Evolutionary conservation across 1,140 invertebrate genomes (phyloP).

Genomic region (Antheraea mylitta): DNA sequence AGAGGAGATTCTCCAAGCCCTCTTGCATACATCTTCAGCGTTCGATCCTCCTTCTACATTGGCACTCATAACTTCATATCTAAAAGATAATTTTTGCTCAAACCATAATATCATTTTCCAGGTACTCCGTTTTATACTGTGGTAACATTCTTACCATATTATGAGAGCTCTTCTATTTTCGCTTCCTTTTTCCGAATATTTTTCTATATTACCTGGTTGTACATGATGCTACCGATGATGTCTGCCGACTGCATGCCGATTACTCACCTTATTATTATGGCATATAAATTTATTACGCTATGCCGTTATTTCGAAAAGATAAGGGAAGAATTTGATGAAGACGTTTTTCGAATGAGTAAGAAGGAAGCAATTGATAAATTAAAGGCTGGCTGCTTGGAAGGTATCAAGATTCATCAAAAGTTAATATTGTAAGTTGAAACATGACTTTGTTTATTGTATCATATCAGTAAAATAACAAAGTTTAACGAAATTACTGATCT

Average conservation of each 20-base stretch:
- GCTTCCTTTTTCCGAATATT: conserved; percentile 51
- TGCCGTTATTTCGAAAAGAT: conserved; percentile 51
- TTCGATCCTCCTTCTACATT: too few species aligned
- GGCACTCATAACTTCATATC: too few species aligned
- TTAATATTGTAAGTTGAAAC: conserved; percentile 50
- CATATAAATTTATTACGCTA: conserved; percentile 58
- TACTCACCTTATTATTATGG: conserved; percentile 59
- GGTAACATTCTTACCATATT: conserved; percentile 40
- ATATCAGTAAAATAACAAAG: not conserved
- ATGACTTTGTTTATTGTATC: conserved; percentile 12
- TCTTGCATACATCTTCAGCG: too few species aligned
- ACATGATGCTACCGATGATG: conserved; percentile 73
- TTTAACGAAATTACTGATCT: too few species aligned
- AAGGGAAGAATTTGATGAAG: conserved; percentile 40
- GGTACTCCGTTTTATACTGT: conserved; percentile 65
- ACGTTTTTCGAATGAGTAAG: conserved; percentile 33
- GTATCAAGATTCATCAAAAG: conserved; percentile 62
- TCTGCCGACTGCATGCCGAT: conserved; percentile 67
- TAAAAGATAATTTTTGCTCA: too few species aligned
- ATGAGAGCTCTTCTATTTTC: conserved; percentile 41
- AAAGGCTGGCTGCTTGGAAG: conserved; percentile 47
- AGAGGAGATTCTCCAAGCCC: too few species aligned
- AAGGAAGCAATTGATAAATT: conserved; percentile 37
- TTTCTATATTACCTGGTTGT: conserved; percentile 64
- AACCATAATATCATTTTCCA: conserved; percentile 28